Conservation (phyloP, 2,797 vertebrate species). For the Enteromius anoplus region DNA sequence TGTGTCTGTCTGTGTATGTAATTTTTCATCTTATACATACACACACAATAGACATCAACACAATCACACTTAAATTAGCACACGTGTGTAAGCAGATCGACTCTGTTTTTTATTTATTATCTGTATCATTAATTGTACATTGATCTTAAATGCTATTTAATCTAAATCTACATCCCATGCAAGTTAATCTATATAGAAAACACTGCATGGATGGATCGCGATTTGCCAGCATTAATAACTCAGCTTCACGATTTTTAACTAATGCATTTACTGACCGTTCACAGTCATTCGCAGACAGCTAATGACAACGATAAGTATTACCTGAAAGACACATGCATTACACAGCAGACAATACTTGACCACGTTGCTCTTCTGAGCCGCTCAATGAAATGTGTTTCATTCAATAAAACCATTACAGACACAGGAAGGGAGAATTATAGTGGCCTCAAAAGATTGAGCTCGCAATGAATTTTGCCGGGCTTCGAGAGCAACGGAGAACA, state of each 20-base stretch:
- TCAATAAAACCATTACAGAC: conserved; percentile 43
- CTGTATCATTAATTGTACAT: neutral
- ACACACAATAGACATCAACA: neutral
- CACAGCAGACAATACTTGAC: conserved; percentile 33
- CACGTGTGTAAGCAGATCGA: neutral
- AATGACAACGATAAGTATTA: conserved; percentile 27
- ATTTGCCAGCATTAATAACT: conserved; percentile 5
- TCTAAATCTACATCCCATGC: neutral
- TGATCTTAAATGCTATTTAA: neutral
- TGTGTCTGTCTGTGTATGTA: conserved; percentile 15
- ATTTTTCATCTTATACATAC: conserved; percentile 15
- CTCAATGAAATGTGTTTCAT: conserved; percentile 44
- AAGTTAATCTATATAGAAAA: neutral
- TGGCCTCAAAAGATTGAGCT: conserved; percentile 8
- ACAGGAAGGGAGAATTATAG: conserved; percentile 22
- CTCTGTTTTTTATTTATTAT: neutral
- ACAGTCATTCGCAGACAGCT: conserved; percentile 15
- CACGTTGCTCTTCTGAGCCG: neutral
- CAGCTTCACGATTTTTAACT: conserved; percentile 1
- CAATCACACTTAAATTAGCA: neutral
- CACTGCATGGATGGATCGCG: neutral
- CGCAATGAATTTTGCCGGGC: neutral
- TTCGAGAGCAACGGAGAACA: neutral
- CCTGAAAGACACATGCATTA: conserved; percentile 16
- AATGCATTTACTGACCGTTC: conserved; percentile 27